These are phyloP conservation scores for Oscheius sp. DNA, from an alignment of 2,888 invertebrate species.

Conservation along the genomic window DNA sequence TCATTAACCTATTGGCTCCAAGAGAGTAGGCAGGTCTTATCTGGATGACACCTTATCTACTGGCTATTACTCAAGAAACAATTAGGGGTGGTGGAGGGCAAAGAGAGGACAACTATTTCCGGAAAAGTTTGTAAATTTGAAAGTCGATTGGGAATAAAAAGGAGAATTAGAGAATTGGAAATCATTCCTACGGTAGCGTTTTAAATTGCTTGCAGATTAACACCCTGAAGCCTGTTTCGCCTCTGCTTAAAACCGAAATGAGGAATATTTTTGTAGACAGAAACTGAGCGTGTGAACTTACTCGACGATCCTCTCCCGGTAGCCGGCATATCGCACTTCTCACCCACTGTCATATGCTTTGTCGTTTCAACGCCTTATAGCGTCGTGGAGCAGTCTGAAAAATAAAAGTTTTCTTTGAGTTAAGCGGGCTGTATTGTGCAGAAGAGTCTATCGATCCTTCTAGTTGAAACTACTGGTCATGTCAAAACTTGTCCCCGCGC, in stretches of 20 bases:
- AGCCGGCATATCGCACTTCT: constrained; percentile 43
- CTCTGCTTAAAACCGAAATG: no score
- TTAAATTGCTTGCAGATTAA: no score
- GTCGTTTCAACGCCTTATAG: constrained; percentile 43
- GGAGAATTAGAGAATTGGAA: not conserved
- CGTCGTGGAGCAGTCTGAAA: constrained; percentile 48
- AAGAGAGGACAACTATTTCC: no score
- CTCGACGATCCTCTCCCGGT: constrained; percentile 28
- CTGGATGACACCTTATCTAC: constrained; percentile 22
- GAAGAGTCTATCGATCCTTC: constrained; percentile 2
- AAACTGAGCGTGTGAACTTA: not conserved
- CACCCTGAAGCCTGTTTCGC: no score
- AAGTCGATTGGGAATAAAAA: not conserved
- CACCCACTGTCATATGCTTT: constrained; percentile 51
- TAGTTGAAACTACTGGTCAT: constrained; percentile 21
- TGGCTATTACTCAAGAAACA: not conserved
- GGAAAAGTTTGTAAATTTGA: not conserved
- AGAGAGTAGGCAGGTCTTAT: constrained; percentile 18
- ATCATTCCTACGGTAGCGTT: no score
- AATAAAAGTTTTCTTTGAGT: constrained; percentile 1
- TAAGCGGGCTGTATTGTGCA: not conserved
- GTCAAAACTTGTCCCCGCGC: constrained; percentile 25
- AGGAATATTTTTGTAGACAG: not conserved
- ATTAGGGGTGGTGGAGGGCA: not conserved
- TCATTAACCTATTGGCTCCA: constrained; percentile 30